Conservation (phyloP, 1,140 invertebrate species). For the Calephelis virginiensis region DNA sequence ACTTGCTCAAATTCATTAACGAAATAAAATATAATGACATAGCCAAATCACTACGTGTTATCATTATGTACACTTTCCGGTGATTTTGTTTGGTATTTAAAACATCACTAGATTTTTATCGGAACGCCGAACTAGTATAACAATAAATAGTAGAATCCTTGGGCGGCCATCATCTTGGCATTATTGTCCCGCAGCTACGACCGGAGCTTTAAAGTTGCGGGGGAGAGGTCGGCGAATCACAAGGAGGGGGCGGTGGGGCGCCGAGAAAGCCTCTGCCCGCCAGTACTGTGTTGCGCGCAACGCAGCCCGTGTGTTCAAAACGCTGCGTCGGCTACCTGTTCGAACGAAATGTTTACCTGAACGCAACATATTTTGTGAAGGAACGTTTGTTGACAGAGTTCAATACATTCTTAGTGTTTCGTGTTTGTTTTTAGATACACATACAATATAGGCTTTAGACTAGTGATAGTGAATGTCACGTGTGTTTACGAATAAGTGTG, state of each 20-base stretch:
- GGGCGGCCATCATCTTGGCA: constrained; percentile 70
- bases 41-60: neutral
- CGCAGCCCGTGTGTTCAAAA: constrained; percentile 50
- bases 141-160: constrained; percentile 74
- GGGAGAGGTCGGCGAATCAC: constrained; percentile 42
- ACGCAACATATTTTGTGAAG: neutral
- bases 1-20: neutral
- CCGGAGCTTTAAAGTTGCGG: constrained; percentile 62
- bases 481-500: constrained; percentile 74
- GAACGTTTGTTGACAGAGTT: constrained; percentile 13
- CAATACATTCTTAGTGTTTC: constrained; percentile 6
- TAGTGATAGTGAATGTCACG: constrained; percentile 69
- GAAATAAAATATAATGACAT: neutral
- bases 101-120: constrained; percentile 9
- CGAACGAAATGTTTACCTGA: constrained; percentile 31
- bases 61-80: neutral
- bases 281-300: constrained; percentile 64
- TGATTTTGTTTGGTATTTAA: neutral
- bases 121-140: constrained; percentile 29
- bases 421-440: constrained; percentile 21
- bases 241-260: constrained; percentile 60
- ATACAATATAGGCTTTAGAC: constrained; percentile 32
- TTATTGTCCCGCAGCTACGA: constrained; percentile 67
- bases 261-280: constrained; percentile 67
- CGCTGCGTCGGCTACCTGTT: constrained; percentile 35